phyloP scores from a whole-genome alignment of 2,888 invertebrate species.

The Mythimna lalbum region DNA sequence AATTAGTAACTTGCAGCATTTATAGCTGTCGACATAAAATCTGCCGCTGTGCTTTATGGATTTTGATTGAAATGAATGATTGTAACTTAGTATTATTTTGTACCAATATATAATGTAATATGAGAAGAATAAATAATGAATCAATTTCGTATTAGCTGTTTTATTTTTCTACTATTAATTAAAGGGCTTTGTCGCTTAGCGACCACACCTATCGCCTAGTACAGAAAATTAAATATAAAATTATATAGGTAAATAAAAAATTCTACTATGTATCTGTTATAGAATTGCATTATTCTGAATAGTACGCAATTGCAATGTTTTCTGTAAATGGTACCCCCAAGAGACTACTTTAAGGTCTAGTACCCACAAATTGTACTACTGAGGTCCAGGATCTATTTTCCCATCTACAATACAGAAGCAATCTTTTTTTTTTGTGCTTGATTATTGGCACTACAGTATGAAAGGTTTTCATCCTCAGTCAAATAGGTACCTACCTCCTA shows the following conservation, averaged over 20 bases:
- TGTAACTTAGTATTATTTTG: slow-evolving; percentile 67
- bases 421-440: too few species aligned
- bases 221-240: too few species aligned
- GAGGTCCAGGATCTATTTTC: too few species aligned
- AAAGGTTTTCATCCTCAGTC: too few species aligned
- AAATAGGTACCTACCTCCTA: too few species aligned
- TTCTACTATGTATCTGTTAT: too few species aligned
- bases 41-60: slow-evolving; percentile 10
- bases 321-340: neutral
- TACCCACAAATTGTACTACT: too few species aligned
- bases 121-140: slow-evolving; percentile 63
- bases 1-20: slow-evolving; percentile 37
- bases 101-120: slow-evolving; percentile 59
- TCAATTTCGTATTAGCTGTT: slow-evolving; percentile 50
- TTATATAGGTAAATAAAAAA: too few species aligned
- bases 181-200: too few species aligned
- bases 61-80: slow-evolving; percentile 54
- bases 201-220: too few species aligned
- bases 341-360: neutral
- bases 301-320: neutral
- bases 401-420: too few species aligned
- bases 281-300: neutral
- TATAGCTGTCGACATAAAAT: slow-evolving; percentile 14
- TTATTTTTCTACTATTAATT: neutral
- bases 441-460: too few species aligned